phyloP scores from a whole-genome alignment of 1,140 invertebrate genomes.

The Calosoma granatense region DNA sequence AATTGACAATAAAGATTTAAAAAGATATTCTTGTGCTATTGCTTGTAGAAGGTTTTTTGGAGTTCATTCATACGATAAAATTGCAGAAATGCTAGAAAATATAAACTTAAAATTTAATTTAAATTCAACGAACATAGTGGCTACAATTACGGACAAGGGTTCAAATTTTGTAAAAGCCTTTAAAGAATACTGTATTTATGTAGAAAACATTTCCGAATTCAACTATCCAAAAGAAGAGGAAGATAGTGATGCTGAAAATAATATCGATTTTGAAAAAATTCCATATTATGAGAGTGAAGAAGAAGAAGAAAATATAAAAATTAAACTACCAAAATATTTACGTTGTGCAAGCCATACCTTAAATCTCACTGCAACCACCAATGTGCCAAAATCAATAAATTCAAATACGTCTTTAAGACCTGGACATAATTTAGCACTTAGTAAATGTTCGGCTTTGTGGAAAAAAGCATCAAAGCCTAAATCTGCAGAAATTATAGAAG shows the following conservation, averaged over 20 bases:
- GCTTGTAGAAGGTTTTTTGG: slow-evolving; percentile 21
- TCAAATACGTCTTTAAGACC: neutral
- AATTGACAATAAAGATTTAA: slow-evolving; percentile 15
- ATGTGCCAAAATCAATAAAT: neutral
- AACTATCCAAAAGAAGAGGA: neutral
- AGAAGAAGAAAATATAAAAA: neutral
- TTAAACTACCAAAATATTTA: neutral
- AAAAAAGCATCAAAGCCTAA: slow-evolving; percentile 14
- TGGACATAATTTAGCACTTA: neutral
- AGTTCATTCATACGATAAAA: slow-evolving; percentile 16
- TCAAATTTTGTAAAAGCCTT: slow-evolving; percentile 24
- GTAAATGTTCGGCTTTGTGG: slow-evolving; percentile 17
- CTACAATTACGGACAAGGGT: slow-evolving; percentile 22
- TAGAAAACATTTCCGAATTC: slow-evolving; percentile 13
- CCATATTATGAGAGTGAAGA: neutral
- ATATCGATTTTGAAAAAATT: neutral
- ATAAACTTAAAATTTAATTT: slow-evolving; percentile 19
- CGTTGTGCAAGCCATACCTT: neutral
- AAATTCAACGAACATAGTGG: slow-evolving; percentile 15
- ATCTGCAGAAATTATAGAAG: slow-evolving; percentile 13
- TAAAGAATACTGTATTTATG: slow-evolving; percentile 15
- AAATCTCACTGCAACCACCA: neutral
- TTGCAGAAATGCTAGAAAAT: slow-evolving; percentile 15
- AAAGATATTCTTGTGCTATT: slow-evolving; percentile 15
- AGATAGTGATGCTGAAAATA: slow-evolving; percentile 8